Evolutionary conservation across 1,140 invertebrate species (phyloP).

Genomic region (Euglossa dilemma): DNA sequence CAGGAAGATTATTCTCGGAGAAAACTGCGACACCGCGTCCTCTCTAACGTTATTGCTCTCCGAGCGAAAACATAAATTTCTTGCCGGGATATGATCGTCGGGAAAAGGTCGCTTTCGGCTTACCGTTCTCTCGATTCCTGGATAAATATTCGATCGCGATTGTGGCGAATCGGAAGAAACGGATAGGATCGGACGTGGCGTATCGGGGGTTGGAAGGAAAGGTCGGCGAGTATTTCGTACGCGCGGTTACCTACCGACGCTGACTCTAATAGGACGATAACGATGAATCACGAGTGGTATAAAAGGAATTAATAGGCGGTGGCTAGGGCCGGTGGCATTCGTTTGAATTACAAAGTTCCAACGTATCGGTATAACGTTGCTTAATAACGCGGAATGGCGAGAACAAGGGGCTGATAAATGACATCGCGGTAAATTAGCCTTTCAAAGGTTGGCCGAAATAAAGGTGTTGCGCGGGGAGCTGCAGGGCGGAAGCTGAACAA

Average conservation of each 20-base stretch:
- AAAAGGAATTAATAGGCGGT: slow-evolving; percentile 18
- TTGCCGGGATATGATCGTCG: slow-evolving; percentile 24
- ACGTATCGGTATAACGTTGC: background rate
- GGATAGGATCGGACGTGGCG: background rate
- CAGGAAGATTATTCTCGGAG: slow-evolving; percentile 39
- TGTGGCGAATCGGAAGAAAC: background rate
- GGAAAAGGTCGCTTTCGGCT: background rate
- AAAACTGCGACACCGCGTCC: background rate
- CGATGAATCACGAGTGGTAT: slow-evolving; percentile 5
- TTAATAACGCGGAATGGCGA: background rate
- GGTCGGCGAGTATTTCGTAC: background rate
- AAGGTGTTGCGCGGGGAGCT: slow-evolving; percentile 4
- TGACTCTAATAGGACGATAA: background rate
- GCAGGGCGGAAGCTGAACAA: background rate
- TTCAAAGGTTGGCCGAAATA: slow-evolving; percentile 25
- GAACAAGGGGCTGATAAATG: slow-evolving; percentile 31
- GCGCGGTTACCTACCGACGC: background rate
- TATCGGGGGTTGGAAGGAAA: background rate
- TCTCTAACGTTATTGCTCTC: slow-evolving; percentile 37
- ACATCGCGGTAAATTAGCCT: slow-evolving; percentile 28
- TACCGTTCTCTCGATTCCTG: background rate
- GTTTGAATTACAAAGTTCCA: slow-evolving; percentile 41
- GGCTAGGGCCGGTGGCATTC: background rate
- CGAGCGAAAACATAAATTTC: slow-evolving; percentile 39
- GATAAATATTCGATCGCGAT: slow-evolving; percentile 20